Evolutionary conservation across 2,113 vertebrate species (phyloP), one percentile per base, ranked within the genome.

Genomic region (Fregetta grallaria): DNA sequence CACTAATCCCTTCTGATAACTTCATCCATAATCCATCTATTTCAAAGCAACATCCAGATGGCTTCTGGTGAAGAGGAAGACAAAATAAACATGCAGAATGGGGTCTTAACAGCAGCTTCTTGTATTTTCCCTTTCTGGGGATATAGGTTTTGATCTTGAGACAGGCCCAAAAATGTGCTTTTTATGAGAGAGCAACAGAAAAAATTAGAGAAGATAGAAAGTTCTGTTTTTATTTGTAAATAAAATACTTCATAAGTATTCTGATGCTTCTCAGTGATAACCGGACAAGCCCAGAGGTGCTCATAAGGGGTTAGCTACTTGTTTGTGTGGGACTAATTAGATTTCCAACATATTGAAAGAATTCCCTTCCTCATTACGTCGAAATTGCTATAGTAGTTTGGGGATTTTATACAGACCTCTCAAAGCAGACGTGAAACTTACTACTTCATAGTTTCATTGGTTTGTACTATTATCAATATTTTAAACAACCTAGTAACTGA

Each of bases 21-120:
- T 98, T 98, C 95, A 98, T 97, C 97, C 95, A 94, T 97, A 98
- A 96, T 97, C 96, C 96, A 96, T 96, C 95, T 95, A 95, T 96
- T 96, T 95, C 95, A 92, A 88, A 75, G 84, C 94, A 93, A 90
- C 96, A 93, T 96, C 97, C 98, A 98, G 97, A 98, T 97, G 97
- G 97, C 93, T 97, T 94, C 78, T 92, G 90, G 88, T 96, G 94
- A 70, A 94, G 74, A 82, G 81, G 74, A 97, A 96, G 88, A 78
- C 88, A 94, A 90, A 97, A 92, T 90, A 96, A 92, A 96, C 88
- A 91, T 94, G 75, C n/a, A 86, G 95, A 96, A 97, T 86, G 78
- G 61, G 56, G 92, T 76, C 92, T 96, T 90, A 83, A 30, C n/a
- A 68, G 68, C 86, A 91, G 72, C 72, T 89, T 90, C 90, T 96